Evolutionary conservation across 2,888 invertebrate genomes (phyloP).

Genomic region (Diadegma fenestrale): DNA sequence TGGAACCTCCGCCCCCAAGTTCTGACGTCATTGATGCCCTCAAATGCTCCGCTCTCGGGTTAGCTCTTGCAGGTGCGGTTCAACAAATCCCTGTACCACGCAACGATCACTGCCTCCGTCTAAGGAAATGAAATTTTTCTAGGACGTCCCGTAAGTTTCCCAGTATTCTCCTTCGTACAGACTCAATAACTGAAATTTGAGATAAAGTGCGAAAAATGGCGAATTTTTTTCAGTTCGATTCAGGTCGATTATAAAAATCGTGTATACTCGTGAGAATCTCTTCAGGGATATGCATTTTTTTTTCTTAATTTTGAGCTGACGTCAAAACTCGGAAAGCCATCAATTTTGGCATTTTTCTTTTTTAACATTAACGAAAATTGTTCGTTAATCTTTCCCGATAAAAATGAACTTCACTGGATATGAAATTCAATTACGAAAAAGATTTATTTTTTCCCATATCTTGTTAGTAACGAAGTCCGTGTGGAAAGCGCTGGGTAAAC

Average conservation of each 20-base stretch:
- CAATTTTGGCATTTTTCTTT: background rate
- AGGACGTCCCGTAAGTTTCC: background rate
- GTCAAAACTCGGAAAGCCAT: background rate
- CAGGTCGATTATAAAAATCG: too few relatives aligned
- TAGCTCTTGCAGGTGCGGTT: constrained; percentile 57
- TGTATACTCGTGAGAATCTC: background rate
- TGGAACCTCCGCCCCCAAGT: constrained; percentile 78
- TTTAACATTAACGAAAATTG: background rate
- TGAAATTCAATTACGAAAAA: background rate
- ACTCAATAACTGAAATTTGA: too few relatives aligned
- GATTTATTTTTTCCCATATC: background rate
- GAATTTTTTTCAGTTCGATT: too few relatives aligned
- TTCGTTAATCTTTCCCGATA: background rate
- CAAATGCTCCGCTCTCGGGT: constrained; percentile 77
- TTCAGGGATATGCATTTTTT: background rate
- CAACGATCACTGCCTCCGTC: background rate
- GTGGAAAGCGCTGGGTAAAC: background rate
- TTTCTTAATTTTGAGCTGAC: background rate
- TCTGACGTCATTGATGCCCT: constrained; percentile 83
- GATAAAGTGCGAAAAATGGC: too few relatives aligned
- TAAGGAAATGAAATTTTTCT: background rate
- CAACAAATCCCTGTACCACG: constrained; percentile 43
- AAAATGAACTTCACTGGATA: background rate
- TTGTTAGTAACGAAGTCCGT: background rate
- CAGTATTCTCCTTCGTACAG: too few relatives aligned